Base-by-base conservation (phyloP, 2,888 invertebrate species). In the Spialia ferax region DNA sequence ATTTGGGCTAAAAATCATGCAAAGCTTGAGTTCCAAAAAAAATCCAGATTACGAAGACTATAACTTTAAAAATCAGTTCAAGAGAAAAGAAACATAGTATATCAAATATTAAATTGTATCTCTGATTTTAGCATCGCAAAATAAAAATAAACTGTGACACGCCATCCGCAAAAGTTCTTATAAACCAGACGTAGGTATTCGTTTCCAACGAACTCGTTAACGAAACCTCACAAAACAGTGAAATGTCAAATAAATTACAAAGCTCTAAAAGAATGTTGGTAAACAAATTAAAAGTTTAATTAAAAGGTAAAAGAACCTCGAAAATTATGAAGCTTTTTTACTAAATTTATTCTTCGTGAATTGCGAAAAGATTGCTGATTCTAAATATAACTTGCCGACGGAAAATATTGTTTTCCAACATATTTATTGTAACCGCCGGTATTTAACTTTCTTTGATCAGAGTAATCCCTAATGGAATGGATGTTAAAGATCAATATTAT, bases 251-350 rank as follows among this genome's bases (percentile, higher is more conserved):
- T 61, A 70, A 69, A 66, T 74, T 71, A 73, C 70, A 20, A 70
- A 75, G 68, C 74, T 77, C 65, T 26, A 26, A 75, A 76, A 75
- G 71, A 75, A 70, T 75, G 75, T 77, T 73, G 59, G 71, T 70
- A 76, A 79, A 79, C 76, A 78, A 77, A 75, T 70, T 73, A 71
- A 78, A 83, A 86, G 76, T 85, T 85, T 83, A 84, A 85, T 83
- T 80, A 79, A 77, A 79, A 79, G 79, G 80, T 79, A 82, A 80
- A 80, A 75, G 73, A 73, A 73, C 75, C 75, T 64, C 62, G 70
- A 69, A 71, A 68, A 69, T 66, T 26, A 50, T 57, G 15, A 38
- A 38, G 23, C 22, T 50, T 26, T 42, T 42, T 67, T 69, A n/a
- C 60, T 54, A 35, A 55, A 38, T 62, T 48, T 61, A 38, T 29